Evolutionary conservation across 2,888 invertebrate genomes (phyloP), one percentile per base, ranked within the genome.

Genomic region (Cephalotes varians): DNA sequence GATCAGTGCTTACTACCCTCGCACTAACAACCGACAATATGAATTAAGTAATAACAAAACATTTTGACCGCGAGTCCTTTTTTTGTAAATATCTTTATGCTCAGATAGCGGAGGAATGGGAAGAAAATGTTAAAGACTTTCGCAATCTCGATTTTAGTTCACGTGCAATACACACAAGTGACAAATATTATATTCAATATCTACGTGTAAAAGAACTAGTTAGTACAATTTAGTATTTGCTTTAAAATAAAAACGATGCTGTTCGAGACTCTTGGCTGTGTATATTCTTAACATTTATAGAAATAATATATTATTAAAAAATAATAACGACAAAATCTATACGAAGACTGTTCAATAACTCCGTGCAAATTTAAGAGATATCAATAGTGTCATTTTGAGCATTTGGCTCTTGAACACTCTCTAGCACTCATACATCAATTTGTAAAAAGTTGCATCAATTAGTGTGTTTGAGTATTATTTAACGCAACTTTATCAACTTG

Each of bases 1-100:
- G 98, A 90, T 98, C 98, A 84, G 96, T 98, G 7, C 95, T 98
- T 2, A 98, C 98, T 0, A 97, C 98, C 0, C 95, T 98, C 25
- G 97, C 98, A 0, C 95, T 98, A 18, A 97, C 97, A 67, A 96
- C 97, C 0, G 98, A 98, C 91, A 95, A 95, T 86, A 94, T 94
- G 92, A 94, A 94, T 85, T 94, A 51, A 90, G 62, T 85, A 67
- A 51, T 25, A 58, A 62, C 51, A 40, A 47, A 15, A 77, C 21
- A 51, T n/a, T 54, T 49, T 51, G 31, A 31, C 58, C 56, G 40
- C 3, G 47, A 83, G 69, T 74, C 80, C 86, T 91, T 89, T 85
- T 86, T 88, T 90, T 92, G 92, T 92, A 92, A 91, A 92, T 92
- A 92, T 76, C 74, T 83, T 76, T 65, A 76, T n/a, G 62, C 69